Evolutionary conservation across 2,888 invertebrate genomes (phyloP), one percentile per base, ranked within the genome.

Genomic region (Desoria tigrina): DNA sequence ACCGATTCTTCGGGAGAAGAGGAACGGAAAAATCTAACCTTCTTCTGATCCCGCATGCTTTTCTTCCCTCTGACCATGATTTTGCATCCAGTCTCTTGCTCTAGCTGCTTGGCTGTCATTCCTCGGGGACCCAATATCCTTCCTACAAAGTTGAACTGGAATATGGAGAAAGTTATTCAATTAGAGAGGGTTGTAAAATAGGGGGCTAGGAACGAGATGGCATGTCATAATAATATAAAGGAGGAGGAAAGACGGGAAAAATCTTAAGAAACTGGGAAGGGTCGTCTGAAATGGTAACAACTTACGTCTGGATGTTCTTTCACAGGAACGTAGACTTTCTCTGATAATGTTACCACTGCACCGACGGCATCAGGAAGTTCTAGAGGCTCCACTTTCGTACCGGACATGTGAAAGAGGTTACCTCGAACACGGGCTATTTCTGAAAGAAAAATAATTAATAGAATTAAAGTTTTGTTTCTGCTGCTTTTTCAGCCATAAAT

Each of bases 31-130:
- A 32, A 32, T 79, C 84, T 84, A 86, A 97, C 98, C 93, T 98
- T 98, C 85, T 95, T 94, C 86, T 97, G 97, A 83, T 98, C 97
- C 82, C 98, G 86, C 97, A 98, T 98, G 68, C 97, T 97, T 74
- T 98, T 98, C 84, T 95, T 95, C 81, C 99, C 98, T 85, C 99
- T 88, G 79, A 99, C 97, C 99, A 99, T 99, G 80, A 99, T 98
- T 88, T 99, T 99, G 85, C 99, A 99, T 78, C 98, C 98, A 78
- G 99, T 99, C 86, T 98, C 98, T 84, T 97, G 95, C 84, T 99
- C 99, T 82, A 99, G 84, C 85, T 99, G 98, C 84, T 99, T 99
- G 61, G 99, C 98, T 76, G 99, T 99, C 98, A 99, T 99, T 77
- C 99, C 99, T 78, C 99, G 87, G 75, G 68, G 99, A 61, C 99